phyloP scores from a whole-genome alignment of 37 sponge, comb jelly and placozoan genomes.

The Lycopodina hypogea region DNA sequence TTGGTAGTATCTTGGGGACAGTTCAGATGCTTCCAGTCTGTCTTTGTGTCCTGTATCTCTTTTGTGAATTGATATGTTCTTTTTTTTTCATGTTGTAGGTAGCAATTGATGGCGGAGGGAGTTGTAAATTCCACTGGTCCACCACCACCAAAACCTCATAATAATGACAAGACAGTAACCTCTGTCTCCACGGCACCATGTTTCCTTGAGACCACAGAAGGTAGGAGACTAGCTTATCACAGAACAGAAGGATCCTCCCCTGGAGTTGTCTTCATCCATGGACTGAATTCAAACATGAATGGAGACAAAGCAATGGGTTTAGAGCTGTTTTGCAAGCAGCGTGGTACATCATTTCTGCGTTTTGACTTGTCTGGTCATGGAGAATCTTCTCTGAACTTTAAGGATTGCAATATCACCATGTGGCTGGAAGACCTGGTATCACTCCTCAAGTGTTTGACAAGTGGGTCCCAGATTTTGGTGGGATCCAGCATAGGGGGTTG shows the following conservation, averaged over 20 bases:
- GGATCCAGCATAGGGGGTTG: constrained; percentile 73
- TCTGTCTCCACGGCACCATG: neutral
- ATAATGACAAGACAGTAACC: neutral
- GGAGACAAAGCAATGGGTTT: constrained; percentile 48
- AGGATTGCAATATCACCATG: constrained; percentile 48
- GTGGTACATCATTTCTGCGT: constrained; percentile 37
- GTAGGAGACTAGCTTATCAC: constrained; percentile 51
- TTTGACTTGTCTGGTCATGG: constrained; percentile 68
- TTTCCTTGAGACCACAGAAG: constrained; percentile 54
- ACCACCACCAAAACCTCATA: too few species aligned
- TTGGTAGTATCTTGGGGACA: too few species aligned
- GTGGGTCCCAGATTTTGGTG: constrained; percentile 58
- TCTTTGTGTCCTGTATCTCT: too few species aligned
- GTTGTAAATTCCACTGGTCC: too few species aligned
- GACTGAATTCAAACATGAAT: constrained; percentile 36
- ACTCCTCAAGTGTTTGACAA: constrained; percentile 36
- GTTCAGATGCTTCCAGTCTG: too few species aligned
- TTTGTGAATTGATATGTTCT: too few species aligned
- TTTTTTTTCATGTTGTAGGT: too few species aligned
- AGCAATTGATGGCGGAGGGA: too few species aligned
- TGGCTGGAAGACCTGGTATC: constrained; percentile 68
- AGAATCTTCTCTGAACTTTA: constrained; percentile 34
- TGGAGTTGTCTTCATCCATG: constrained; percentile 72
- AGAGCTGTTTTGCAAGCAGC: constrained; percentile 39
- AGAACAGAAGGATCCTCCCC: constrained; percentile 48